A percentile compares a stretch with the other conserved stretches of the same genome.
Conservation (phyloP, 2,888 invertebrate genomes). For the Mesorhabditis belari region DNA sequence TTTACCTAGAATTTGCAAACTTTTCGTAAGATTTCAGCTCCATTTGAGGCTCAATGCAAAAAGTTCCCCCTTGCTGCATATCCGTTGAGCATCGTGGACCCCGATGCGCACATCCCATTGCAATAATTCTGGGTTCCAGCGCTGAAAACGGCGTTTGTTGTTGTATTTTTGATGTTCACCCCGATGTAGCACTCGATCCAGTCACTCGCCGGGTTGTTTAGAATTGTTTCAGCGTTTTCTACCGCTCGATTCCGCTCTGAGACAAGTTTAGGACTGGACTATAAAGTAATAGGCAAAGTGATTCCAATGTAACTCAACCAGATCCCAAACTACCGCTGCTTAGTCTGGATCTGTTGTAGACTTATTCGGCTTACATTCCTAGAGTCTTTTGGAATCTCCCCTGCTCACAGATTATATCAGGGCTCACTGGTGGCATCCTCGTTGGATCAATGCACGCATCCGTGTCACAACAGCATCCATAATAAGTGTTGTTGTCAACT, state of each 20-base stretch:
- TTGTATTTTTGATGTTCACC: background rate
- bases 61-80: background rate
- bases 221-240: too few species aligned
- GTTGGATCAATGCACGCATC: slow-evolving; percentile 30
- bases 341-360: too few species aligned
- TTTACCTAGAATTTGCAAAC: background rate
- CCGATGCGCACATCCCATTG: background rate
- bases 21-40: too few species aligned
- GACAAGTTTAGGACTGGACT: too few species aligned
- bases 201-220: background rate
- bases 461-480: slow-evolving; percentile 24
- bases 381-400: background rate
- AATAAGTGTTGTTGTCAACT: slow-evolving; percentile 4
- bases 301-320: too few species aligned
- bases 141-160: background rate
- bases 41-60: too few species aligned
- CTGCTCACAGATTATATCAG: slow-evolving; percentile 7
- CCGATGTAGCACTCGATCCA: background rate
- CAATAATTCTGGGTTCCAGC: background rate
- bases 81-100: background rate
- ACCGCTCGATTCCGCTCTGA: too few species aligned
- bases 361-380: too few species aligned
- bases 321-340: too few species aligned
- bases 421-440: slow-evolving; percentile 18
- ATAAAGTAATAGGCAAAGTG: too few species aligned